phyloP scores from a whole-genome alignment of 2,797 vertebrate genomes.

The Rhodeus uyekii region DNA sequence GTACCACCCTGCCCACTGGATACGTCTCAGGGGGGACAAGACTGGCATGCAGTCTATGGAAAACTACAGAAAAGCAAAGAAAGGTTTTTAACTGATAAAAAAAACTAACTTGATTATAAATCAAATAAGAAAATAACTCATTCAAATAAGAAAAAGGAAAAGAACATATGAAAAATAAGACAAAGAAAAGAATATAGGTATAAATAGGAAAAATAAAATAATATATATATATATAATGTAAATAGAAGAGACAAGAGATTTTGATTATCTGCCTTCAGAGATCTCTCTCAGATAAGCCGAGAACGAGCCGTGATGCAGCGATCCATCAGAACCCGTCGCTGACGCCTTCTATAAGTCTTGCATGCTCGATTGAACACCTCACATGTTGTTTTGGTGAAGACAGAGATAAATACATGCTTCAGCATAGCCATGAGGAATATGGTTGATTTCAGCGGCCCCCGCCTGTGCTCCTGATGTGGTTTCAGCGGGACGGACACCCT shows the following conservation, averaged over 20 bases:
- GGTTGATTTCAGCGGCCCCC: slow-evolving; percentile 33
- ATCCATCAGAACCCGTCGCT: slow-evolving; percentile 6
- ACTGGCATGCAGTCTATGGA: not conserved
- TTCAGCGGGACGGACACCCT: not conserved
- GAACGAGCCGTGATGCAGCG: not conserved
- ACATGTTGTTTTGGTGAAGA: slow-evolving; percentile 4
- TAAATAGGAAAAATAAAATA: no score
- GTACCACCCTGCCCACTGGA: not conserved
- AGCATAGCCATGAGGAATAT: slow-evolving; percentile 9
- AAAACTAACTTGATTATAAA: no score
- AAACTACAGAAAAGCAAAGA: no score
- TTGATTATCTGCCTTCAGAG: no score
- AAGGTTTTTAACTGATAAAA: no score
- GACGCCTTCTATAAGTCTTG: slow-evolving; percentile 32
- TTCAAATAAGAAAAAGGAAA: no score
- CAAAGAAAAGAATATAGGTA: no score
- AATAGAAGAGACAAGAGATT: no score
- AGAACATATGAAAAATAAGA: no score
- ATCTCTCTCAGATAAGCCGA: not conserved
- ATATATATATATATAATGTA: no score
- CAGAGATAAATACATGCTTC: slow-evolving; percentile 43
- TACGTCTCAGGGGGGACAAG: not conserved
- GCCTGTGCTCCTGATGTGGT: slow-evolving; percentile 27
- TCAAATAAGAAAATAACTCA: no score
- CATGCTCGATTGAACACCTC: slow-evolving; percentile 16